Percentiles rank a stretch among this genome's conserved stretches.
Evolutionary conservation across 2,113 vertebrate species (phyloP).

Genomic region (Amphiprion percula): DNA sequence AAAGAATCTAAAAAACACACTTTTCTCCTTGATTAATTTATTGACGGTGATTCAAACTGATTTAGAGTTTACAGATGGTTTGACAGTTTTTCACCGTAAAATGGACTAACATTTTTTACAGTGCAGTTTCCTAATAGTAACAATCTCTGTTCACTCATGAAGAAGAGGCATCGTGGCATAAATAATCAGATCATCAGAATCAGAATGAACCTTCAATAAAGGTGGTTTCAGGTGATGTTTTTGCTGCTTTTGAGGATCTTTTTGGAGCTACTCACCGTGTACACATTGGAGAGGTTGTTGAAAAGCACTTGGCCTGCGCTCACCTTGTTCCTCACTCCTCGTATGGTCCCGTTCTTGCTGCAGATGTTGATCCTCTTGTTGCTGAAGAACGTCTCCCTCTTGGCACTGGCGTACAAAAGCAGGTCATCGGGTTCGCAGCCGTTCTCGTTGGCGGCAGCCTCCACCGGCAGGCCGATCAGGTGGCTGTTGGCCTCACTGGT

Average conservation of each 20-base stretch:
- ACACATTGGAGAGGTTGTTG: constrained; percentile 92
- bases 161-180: not conserved
- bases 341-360: constrained; percentile 97
- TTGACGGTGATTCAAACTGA: too few relatives aligned
- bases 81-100: too few relatives aligned
- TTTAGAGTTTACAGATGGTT: too few relatives aligned
- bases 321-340: constrained; percentile 98
- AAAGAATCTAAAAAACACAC: too few relatives aligned
- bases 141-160: not conserved
- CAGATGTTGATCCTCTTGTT: constrained; percentile 95
- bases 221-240: too few relatives aligned
- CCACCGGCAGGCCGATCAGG: constrained; percentile 83
- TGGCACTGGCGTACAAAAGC: constrained; percentile 90
- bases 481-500: constrained; percentile 88
- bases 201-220: not conserved
- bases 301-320: constrained; percentile 97
- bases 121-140: too few relatives aligned
- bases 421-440: constrained; percentile 89
- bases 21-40: too few relatives aligned
- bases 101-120: too few relatives aligned
- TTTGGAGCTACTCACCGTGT: constrained; percentile 87
- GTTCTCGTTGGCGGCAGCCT: constrained; percentile 79
- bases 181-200: not conserved
- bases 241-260: not conserved
- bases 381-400: constrained; percentile 89